phyloP scores from a whole-genome alignment of 2,797 vertebrate species.

The Linurgus olivaceus region DNA sequence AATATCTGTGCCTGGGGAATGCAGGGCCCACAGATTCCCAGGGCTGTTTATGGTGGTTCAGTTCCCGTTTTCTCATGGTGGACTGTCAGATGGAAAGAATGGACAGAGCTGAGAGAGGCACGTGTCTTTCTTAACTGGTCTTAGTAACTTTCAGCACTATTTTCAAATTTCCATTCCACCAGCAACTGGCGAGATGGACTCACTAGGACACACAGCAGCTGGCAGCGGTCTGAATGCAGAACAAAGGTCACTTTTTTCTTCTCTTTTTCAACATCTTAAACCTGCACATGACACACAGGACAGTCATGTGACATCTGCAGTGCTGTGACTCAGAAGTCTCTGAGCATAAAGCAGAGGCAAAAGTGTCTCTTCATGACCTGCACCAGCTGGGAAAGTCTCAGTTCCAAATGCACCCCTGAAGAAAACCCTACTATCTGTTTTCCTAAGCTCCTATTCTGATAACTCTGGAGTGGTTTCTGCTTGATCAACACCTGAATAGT shows the following conservation, averaged over 20 bases:
- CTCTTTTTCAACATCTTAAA: not conserved
- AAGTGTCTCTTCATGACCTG: not conserved
- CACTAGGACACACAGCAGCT: not conserved
- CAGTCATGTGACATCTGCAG: not conserved
- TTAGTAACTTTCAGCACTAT: not conserved
- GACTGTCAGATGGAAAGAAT: not conserved
- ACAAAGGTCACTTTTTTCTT: not conserved
- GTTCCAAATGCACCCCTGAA: not conserved
- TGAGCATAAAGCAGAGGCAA: not conserved
- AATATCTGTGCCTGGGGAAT: not conserved
- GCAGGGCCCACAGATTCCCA: not conserved
- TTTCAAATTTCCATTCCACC: not conserved
- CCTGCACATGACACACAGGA: not conserved
- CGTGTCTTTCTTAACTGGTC: accelerated
- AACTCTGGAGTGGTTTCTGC: not conserved
- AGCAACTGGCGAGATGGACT: not conserved
- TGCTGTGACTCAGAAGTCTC: not conserved
- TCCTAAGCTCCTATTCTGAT: not conserved
- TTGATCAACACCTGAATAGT: not conserved
- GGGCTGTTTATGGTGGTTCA: not conserved
- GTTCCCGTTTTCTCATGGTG: not conserved
- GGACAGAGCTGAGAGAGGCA: not conserved
- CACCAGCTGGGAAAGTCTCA: not conserved
- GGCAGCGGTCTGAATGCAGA: not conserved
- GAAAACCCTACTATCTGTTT: not conserved